phyloP scores from a whole-genome alignment of 2,888 invertebrate species.

The Myathropa florea region DNA sequence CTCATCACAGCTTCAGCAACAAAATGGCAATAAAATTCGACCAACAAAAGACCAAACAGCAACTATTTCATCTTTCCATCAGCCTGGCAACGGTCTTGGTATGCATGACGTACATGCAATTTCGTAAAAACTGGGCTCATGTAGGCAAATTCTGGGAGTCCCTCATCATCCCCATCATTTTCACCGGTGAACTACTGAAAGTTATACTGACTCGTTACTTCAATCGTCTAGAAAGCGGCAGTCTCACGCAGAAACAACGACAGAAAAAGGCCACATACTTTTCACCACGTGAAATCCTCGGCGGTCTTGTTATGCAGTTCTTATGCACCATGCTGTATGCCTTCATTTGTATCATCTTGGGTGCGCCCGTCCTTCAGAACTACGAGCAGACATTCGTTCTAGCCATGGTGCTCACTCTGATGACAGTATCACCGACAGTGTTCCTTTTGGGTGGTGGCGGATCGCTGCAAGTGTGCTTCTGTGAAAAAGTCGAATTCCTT shows the following conservation, averaged over 20 bases:
- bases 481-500: slow-evolving; percentile 79
- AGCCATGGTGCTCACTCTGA: slow-evolving; percentile 77
- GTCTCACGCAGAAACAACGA: slow-evolving; percentile 76
- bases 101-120: slow-evolving; percentile 79
- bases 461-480: slow-evolving; percentile 79
- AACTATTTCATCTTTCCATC: slow-evolving; percentile 79
- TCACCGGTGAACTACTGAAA: slow-evolving; percentile 78
- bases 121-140: slow-evolving; percentile 77
- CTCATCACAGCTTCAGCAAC: not conserved
- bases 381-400: slow-evolving; percentile 80
- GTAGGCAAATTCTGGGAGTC: slow-evolving; percentile 79
- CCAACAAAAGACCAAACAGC: slow-evolving; percentile 79
- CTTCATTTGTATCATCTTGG: slow-evolving; percentile 79
- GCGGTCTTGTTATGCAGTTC: slow-evolving; percentile 77
- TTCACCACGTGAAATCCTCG: slow-evolving; percentile 76
- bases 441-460: slow-evolving; percentile 79
- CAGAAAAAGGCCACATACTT: slow-evolving; percentile 77
- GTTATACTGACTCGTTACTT: slow-evolving; percentile 77
- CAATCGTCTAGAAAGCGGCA: slow-evolving; percentile 74
- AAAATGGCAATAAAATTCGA: slow-evolving; percentile 78
- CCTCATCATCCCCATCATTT: slow-evolving; percentile 78
- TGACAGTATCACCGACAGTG: slow-evolving; percentile 79
- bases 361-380: slow-evolving; percentile 80
- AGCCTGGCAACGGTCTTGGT: slow-evolving; percentile 78
- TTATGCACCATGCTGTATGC: slow-evolving; percentile 78